Conservation (phyloP, 2,797 vertebrate genomes). For the Halcyon badia region DNA sequence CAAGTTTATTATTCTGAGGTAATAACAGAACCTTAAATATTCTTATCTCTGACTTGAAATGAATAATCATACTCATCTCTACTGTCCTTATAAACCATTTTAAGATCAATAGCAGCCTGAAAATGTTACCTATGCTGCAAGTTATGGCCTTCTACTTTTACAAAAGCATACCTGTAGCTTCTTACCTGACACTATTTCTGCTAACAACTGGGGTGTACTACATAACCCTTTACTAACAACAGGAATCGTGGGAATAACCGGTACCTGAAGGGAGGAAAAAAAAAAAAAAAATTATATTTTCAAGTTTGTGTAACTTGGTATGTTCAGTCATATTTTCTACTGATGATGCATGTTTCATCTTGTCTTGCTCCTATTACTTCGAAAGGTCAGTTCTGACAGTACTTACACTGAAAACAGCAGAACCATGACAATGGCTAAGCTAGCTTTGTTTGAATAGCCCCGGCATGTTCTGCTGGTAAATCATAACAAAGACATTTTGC, state of each 20-base stretch:
- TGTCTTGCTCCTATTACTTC: not conserved
- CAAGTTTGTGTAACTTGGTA: accelerated
- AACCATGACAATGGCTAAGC: not conserved
- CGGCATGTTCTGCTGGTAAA: not conserved
- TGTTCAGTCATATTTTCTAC: not conserved
- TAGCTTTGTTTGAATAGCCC: not conserved
- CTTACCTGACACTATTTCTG: slow-evolving; percentile 87
- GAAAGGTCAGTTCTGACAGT: not conserved
- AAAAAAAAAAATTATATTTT: not conserved
- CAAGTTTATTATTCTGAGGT: not conserved
- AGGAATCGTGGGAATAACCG: slow-evolving; percentile 73
- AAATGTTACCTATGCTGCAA: accelerated
- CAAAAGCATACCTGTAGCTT: not conserved
- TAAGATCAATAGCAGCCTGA: not conserved
- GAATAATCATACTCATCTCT: not conserved
- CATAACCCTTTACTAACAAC: slow-evolving; percentile 71
- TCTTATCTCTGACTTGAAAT: not conserved
- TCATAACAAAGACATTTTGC: not conserved
- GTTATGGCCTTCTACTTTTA: not conserved
- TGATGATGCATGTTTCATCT: not conserved
- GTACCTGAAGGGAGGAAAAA: slow-evolving; percentile 53
- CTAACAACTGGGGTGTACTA: slow-evolving; percentile 77
- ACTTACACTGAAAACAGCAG: not conserved
- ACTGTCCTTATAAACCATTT: not conserved
- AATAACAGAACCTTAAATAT: not conserved